Conservation (phyloP, 2,888 invertebrate species). For the Lamproptera curius region DNA sequence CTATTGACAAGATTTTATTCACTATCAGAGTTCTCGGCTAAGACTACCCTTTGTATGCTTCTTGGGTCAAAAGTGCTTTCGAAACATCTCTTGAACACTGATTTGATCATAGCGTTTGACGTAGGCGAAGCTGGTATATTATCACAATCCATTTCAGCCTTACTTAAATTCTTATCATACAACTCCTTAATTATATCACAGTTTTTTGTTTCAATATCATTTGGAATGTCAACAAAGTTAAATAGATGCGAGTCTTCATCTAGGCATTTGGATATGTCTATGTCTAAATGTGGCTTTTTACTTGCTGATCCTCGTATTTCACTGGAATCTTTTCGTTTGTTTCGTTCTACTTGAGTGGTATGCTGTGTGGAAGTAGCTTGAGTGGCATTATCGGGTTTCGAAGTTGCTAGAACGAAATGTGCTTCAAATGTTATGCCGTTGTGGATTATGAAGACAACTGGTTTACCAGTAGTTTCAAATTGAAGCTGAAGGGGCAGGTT, state of each 20-base stretch:
- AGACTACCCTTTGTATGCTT: slow-evolving; percentile 76
- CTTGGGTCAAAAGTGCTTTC: slow-evolving; percentile 83
- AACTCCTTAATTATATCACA: slow-evolving; percentile 28
- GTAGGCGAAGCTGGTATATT: slow-evolving; percentile 80
- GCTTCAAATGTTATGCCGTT: slow-evolving; percentile 86
- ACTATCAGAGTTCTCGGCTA: slow-evolving; percentile 86
- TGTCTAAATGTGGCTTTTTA: slow-evolving; percentile 60
- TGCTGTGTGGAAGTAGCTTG: slow-evolving; percentile 57
- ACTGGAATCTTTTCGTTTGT: slow-evolving; percentile 45
- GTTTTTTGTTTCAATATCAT: slow-evolving; percentile 21
- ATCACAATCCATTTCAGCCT: slow-evolving; percentile 55
- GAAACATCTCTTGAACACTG: slow-evolving; percentile 85
- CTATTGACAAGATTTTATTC: too few species aligned
- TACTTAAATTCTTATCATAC: slow-evolving; percentile 26
- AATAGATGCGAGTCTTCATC: slow-evolving; percentile 73
- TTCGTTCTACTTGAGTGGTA: slow-evolving; percentile 48
- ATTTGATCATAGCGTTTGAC: slow-evolving; percentile 76
- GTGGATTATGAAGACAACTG: slow-evolving; percentile 85
- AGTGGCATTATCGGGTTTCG: slow-evolving; percentile 76
- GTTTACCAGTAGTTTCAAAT: slow-evolving; percentile 89
- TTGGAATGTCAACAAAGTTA: slow-evolving; percentile 65
- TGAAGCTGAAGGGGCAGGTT: slow-evolving; percentile 82
- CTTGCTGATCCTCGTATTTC: slow-evolving; percentile 37
- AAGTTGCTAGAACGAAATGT: slow-evolving; percentile 88
- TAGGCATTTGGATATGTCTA: slow-evolving; percentile 55